Percentiles rank a stretch among this genome's conserved stretches.
These are phyloP conservation scores for Atta colombica DNA, from an alignment of 1,140 invertebrate genomes.

Conservation along the genomic window DNA sequence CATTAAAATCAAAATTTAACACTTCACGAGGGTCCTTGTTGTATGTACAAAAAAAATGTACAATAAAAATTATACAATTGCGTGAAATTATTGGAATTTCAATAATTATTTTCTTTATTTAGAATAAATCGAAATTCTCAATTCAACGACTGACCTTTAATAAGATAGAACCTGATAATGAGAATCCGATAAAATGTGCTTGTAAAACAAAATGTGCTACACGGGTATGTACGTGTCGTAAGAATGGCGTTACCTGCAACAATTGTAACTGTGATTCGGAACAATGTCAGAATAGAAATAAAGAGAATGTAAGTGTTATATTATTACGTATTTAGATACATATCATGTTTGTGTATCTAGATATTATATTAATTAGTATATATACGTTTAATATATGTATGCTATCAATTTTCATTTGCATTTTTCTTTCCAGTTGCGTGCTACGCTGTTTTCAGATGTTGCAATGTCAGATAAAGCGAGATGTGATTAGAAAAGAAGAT, in stretches of 20 bases:
- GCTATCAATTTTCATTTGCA: background rate
- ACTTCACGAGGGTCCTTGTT: background rate
- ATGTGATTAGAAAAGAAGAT: background rate
- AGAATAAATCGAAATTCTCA: slow-evolving; percentile 74
- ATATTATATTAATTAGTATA: no score
- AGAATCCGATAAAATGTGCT: slow-evolving; percentile 85
- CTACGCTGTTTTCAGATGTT: slow-evolving; percentile 38
- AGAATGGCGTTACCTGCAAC: slow-evolving; percentile 84
- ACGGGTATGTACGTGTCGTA: slow-evolving; percentile 88
- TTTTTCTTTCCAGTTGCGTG: slow-evolving; percentile 47
- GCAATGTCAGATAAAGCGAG: background rate
- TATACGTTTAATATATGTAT: background rate
- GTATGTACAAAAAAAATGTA: background rate
- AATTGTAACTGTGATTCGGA: slow-evolving; percentile 87
- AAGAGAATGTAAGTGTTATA: slow-evolving; percentile 73
- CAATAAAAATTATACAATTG: background rate
- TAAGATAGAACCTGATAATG: slow-evolving; percentile 83
- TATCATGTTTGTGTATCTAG: background rate
- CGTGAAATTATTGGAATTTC: background rate
- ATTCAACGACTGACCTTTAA: slow-evolving; percentile 79
- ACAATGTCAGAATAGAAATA: slow-evolving; percentile 85
- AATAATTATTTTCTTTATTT: slow-evolving; percentile 36
- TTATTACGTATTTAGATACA: background rate
- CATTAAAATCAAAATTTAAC: no score
- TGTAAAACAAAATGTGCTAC: slow-evolving; percentile 88